These are phyloP conservation scores for Protosalanx chinensis DNA, from an alignment of 2,797 vertebrate species.

Conservation along the genomic window DNA sequence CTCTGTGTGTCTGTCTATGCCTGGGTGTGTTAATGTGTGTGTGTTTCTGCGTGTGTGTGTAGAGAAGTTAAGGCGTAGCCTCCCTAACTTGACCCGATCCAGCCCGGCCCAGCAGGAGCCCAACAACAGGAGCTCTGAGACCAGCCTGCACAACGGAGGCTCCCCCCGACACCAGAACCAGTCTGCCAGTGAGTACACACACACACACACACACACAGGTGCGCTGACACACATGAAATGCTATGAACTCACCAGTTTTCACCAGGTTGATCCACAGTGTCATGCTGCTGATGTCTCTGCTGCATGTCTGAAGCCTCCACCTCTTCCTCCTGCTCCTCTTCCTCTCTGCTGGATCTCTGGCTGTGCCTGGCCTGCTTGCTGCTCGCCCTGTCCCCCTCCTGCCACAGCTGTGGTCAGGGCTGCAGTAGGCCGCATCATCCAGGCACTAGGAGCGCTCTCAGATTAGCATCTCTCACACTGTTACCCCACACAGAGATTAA, in stretches of 20 bases:
- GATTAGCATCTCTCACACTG: too few species aligned
- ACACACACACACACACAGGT: slow-evolving; percentile 1
- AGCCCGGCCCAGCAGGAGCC: slow-evolving; percentile 80
- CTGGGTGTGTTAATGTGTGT: neutral
- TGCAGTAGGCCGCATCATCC: too few species aligned
- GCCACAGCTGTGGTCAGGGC: too few species aligned
- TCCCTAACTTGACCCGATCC: slow-evolving; percentile 93
- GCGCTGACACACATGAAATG: neutral
- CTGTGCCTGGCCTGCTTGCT: too few species aligned
- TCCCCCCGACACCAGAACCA: slow-evolving; percentile 90
- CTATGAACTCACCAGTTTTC: too few species aligned
- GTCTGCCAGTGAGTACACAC: slow-evolving; percentile 87
- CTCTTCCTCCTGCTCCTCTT: slow-evolving; percentile 12
- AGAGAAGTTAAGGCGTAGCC: slow-evolving; percentile 98
- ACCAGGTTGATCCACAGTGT: too few species aligned
- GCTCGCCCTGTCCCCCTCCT: too few species aligned
- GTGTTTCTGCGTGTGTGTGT: slow-evolving; percentile 17
- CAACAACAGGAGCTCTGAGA: slow-evolving; percentile 94
- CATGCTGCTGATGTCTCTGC: too few species aligned
- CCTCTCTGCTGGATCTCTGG: slow-evolving; percentile 15
- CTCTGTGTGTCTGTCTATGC: neutral
- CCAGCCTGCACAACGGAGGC: slow-evolving; percentile 96
- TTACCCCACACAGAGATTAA: slow-evolving; percentile 15
- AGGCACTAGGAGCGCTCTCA: too few species aligned
- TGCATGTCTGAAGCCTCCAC: slow-evolving; percentile 18